These are phyloP conservation scores for Crenichthys baileyi DNA, from an alignment of 2,797 vertebrate genomes.

Conservation along the genomic window DNA sequence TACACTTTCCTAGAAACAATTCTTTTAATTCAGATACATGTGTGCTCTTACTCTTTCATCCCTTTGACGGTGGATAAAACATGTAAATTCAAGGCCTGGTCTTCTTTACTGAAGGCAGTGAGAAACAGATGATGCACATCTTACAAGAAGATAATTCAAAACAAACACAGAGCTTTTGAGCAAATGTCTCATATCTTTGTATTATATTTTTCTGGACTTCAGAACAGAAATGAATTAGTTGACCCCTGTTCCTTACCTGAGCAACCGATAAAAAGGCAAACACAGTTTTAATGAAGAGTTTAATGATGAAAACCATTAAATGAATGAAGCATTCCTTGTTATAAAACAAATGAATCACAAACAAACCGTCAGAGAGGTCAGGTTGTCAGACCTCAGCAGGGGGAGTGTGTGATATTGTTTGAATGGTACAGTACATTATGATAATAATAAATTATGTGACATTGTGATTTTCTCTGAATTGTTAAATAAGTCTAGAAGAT, in stretches of 20 bases:
- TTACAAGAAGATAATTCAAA: too few species aligned
- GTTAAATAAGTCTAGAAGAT: slow-evolving; percentile 3
- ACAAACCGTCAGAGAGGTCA: slow-evolving; percentile 33
- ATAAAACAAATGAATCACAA: slow-evolving; percentile 58
- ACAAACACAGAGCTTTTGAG: too few species aligned
- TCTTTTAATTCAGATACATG: neutral
- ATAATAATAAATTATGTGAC: slow-evolving; percentile 17
- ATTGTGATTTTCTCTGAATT: slow-evolving; percentile 16
- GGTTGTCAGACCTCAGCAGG: slow-evolving; percentile 30
- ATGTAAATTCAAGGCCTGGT: too few species aligned
- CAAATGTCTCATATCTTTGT: too few species aligned
- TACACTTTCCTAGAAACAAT: neutral
- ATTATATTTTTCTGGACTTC: too few species aligned
- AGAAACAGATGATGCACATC: too few species aligned
- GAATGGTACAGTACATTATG: neutral
- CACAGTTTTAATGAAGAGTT: slow-evolving; percentile 61
- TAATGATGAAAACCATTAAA: slow-evolving; percentile 70
- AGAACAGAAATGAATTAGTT: neutral
- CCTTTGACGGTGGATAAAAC: too few species aligned
- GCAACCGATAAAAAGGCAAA: slow-evolving; percentile 27
- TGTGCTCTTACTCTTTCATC: too few species aligned
- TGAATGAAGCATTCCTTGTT: slow-evolving; percentile 68
- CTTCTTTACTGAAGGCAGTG: too few species aligned
- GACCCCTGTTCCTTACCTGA: neutral
- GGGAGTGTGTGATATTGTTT: slow-evolving; percentile 31